Evolutionary conservation across 2,797 vertebrate genomes (phyloP).

Genomic region (Perodicticus potto): DNA sequence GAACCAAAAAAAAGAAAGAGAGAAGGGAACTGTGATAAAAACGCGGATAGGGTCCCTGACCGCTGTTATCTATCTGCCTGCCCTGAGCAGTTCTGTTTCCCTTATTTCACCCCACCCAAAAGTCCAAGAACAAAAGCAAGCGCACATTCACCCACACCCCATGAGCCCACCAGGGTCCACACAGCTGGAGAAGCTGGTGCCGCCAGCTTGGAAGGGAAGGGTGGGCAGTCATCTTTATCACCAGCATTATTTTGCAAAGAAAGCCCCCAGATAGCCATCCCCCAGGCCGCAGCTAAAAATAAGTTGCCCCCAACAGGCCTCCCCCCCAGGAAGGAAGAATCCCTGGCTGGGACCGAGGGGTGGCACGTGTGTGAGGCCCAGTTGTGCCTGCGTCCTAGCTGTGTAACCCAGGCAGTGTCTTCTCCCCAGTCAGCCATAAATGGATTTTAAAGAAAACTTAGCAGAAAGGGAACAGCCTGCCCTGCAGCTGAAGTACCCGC

Average conservation of each 20-base stretch:
- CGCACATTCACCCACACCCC: slow-evolving; percentile 85
- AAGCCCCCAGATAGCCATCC: slow-evolving; percentile 54
- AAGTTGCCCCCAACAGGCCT: neutral
- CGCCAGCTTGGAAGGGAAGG: slow-evolving; percentile 89
- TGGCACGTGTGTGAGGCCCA: neutral
- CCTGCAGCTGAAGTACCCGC: neutral
- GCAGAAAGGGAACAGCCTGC: neutral
- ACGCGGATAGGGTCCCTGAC: slow-evolving; percentile 91
- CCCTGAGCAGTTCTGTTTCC: slow-evolving; percentile 94
- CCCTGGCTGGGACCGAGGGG: neutral
- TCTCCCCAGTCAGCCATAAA: neutral
- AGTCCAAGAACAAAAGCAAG: slow-evolving; percentile 96
- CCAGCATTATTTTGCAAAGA: slow-evolving; percentile 33
- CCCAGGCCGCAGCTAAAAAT: neutral
- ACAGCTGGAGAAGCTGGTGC: slow-evolving; percentile 88
- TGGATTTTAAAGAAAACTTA: neutral
- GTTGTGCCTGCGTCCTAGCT: neutral
- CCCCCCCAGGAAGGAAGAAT: neutral
- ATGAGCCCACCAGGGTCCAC: slow-evolving; percentile 86
- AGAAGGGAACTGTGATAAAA: slow-evolving; percentile 89
- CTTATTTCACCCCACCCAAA: slow-evolving; percentile 98
- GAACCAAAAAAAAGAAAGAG: neutral
- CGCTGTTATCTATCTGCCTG: slow-evolving; percentile 97
- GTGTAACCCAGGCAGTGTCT: neutral
- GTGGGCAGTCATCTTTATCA: neutral